Evolutionary conservation across 2,888 invertebrate species (phyloP), one percentile per base, ranked within the genome.

Genomic region (Drosophila monieri): DNA sequence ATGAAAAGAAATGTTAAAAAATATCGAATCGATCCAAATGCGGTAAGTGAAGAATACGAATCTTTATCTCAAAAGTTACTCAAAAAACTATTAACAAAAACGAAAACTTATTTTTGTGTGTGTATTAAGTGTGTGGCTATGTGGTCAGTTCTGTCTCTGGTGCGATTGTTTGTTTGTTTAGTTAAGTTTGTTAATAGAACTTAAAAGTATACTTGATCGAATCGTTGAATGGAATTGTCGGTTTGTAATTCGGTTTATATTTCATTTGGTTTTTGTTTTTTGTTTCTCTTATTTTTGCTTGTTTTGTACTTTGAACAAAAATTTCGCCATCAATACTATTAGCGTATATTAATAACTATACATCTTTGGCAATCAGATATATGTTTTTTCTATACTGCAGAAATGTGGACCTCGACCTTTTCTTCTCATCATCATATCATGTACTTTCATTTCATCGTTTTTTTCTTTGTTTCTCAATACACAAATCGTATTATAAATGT

Each of bases 331-430:
- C 89, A 89, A 89, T 89, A 84, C 80, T 88, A 84, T 74, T 87
- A 88, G 86, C 86, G 88, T 85, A 84, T 87, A 84, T 84, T 85
- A 84, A 80, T 67, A 84, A 85, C 88, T 79, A 88, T 83, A 83
- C 88, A 88, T 83, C 88, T 88, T 83, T 83, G 87, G 83, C 85
- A 83, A 88, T 55, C 64, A 87, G 85, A 78, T 85, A 83, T 83
- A 77, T 77, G 78, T 81, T 80, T 77, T 88, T 76, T 79, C 74
- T 86, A 77, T 88, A 87, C 87, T 85, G 88, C 73, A 74, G 78
- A 80, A 88, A 88, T 89, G 86, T 91, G 91, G 91, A 91, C 91
- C 91, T 91, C 91, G 92, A 91, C 90, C 90, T 90, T 90, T 89
- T 81, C 76, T 78, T 84, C 80, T 88, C 77, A 75, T 77, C 77